These are phyloP conservation scores for Eurytoma adleriae DNA, from an alignment of 2,888 invertebrate species.

Conservation along the genomic window DNA sequence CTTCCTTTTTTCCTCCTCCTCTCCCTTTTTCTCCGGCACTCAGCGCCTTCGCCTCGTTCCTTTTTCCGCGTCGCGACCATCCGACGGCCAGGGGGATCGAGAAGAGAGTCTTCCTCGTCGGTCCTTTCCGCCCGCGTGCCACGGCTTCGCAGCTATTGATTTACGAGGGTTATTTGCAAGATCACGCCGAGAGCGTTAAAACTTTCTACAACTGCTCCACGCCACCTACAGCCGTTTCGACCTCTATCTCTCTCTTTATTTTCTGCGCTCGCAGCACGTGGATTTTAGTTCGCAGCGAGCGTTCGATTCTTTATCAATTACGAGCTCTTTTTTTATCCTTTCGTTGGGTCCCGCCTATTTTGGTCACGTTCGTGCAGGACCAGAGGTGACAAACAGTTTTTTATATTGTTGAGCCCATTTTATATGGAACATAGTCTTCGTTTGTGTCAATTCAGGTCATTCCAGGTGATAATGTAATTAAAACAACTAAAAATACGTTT, in stretches of 20 bases:
- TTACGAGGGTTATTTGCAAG: constrained; percentile 73
- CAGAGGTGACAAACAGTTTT: too few relatives aligned
- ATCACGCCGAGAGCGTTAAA: constrained; percentile 72
- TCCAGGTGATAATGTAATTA: too few relatives aligned
- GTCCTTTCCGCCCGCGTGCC: constrained; percentile 30
- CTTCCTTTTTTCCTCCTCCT: constrained; percentile 5
- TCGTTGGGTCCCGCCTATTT: too few relatives aligned
- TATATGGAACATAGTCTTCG: too few relatives aligned
- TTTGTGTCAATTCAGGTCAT: too few relatives aligned
- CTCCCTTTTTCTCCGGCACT: neutral
- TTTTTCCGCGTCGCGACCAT: constrained; percentile 11
- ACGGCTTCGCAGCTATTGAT: constrained; percentile 67
- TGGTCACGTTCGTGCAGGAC: too few relatives aligned
- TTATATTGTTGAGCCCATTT: too few relatives aligned
- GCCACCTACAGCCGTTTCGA: constrained; percentile 54
- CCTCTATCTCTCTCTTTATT: neutral
- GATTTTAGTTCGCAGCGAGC: too few relatives aligned
- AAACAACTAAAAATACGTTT: too few relatives aligned
- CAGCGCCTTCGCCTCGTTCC: constrained; percentile 3
- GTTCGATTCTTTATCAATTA: too few relatives aligned
- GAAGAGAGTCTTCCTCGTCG: neutral
- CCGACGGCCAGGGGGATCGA: too few relatives aligned
- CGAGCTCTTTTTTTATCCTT: too few relatives aligned
- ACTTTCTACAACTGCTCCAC: constrained; percentile 69
- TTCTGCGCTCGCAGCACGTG: neutral